Evolutionary conservation across 2,113 vertebrate genomes (phyloP).

Genomic region (Atlantisia rogersi): DNA sequence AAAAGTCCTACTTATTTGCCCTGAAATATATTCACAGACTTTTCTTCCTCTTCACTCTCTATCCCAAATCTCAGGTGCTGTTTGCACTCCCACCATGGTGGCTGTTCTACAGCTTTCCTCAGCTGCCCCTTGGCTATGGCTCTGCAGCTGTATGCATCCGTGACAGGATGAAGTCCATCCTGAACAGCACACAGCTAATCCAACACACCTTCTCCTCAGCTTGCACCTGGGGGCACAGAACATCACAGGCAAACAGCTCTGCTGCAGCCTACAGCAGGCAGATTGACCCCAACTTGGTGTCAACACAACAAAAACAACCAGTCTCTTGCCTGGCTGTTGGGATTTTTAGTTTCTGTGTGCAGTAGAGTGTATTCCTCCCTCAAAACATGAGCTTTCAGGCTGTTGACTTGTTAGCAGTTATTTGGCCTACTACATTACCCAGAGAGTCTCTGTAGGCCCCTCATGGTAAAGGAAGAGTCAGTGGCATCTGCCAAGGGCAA

Average conservation of each 20-base stretch:
- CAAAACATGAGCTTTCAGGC: background rate
- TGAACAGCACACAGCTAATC: background rate
- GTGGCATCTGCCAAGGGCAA: background rate
- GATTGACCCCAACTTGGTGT: background rate
- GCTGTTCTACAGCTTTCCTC: background rate
- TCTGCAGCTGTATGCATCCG: background rate
- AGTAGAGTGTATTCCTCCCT: background rate
- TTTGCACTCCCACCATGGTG: background rate
- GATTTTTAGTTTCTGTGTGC: background rate
- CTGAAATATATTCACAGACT: background rate
- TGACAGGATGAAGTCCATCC: fast-evolving
- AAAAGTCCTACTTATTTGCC: background rate
- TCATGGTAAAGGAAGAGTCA: background rate
- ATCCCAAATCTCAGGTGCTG: background rate
- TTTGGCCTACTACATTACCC: background rate
- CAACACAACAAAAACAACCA: background rate
- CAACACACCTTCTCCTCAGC: background rate
- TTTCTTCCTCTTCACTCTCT: background rate
- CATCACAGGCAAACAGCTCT: background rate
- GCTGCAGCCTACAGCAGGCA: background rate
- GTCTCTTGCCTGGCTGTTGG: background rate
- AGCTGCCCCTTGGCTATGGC: fast-evolving
- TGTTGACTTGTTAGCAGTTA: background rate
- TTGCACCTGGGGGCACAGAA: background rate
- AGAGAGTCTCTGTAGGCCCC: background rate